phyloP scores from a whole-genome alignment of 2,797 vertebrate species.

The Chelmon rostratus region DNA sequence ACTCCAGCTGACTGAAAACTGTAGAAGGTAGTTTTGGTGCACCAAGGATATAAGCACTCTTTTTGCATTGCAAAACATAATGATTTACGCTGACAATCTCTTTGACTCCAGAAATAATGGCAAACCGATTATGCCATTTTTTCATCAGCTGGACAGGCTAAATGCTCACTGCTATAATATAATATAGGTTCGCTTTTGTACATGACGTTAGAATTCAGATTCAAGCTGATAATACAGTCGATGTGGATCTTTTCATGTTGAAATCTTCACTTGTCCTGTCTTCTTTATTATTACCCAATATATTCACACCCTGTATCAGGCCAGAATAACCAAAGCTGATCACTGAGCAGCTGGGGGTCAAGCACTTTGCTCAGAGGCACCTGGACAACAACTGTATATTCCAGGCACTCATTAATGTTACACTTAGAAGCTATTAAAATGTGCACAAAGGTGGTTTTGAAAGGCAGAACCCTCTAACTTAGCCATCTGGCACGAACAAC shows the following conservation, averaged over 20 bases:
- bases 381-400: conserved; percentile 45
- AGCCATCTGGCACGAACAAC: conserved; percentile 81
- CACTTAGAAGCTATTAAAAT: conserved; percentile 73
- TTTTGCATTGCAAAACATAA: background rate
- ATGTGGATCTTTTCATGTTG: background rate
- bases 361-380: conserved; percentile 55
- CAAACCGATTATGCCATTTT: background rate
- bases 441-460: conserved; percentile 68
- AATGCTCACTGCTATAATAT: background rate
- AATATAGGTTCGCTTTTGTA: background rate
- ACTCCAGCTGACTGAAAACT: background rate
- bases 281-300: background rate
- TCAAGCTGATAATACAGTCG: background rate
- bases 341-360: conserved; percentile 50
- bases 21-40: background rate
- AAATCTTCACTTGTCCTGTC: background rate
- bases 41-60: background rate
- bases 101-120: background rate
- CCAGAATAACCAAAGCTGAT: conserved; percentile 33
- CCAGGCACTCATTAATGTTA: conserved; percentile 57
- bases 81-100: background rate
- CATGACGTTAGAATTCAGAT: background rate
- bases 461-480: conserved; percentile 70
- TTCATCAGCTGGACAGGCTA: background rate
- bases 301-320: conserved; percentile 14